phyloP scores from a whole-genome alignment of 2,888 invertebrate species.

The Nomada flava region DNA sequence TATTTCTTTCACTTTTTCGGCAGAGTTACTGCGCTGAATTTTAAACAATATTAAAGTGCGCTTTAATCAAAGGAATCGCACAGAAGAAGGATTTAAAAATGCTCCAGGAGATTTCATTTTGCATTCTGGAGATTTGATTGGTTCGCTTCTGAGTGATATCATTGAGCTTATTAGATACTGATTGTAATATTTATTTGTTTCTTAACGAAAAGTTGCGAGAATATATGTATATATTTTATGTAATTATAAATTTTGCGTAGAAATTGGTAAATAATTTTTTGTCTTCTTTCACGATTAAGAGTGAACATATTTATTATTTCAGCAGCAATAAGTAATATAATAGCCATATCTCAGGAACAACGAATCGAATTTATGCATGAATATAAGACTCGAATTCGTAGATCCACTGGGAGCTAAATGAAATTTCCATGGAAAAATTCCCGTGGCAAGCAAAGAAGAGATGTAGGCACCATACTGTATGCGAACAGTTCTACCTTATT shows the following conservation, averaged over 20 bases:
- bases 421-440: slow-evolving; percentile 31
- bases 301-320: too few species aligned
- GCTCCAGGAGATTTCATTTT: too few species aligned
- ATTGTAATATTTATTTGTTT: too few species aligned
- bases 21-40: background rate
- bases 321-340: background rate
- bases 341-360: background rate
- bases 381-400: background rate
- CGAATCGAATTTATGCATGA: background rate
- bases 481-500: slow-evolving; percentile 63
- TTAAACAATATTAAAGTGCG: background rate
- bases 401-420: slow-evolving; percentile 6
- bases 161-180: too few species aligned
- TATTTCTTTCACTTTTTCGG: background rate
- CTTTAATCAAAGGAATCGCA: background rate
- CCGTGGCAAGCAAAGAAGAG: slow-evolving; percentile 20
- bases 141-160: too few species aligned
- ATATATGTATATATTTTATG: too few species aligned
- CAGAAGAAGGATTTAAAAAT: too few species aligned
- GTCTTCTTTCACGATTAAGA: too few species aligned
- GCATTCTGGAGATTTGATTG: too few species aligned
- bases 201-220: too few species aligned
- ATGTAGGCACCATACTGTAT: slow-evolving; percentile 1
- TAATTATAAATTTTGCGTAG: too few species aligned
- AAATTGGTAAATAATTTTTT: too few species aligned